These are phyloP conservation scores for Eristalinus sepulchralis DNA, from an alignment of 2,888 invertebrate species.

Conservation along the genomic window DNA sequence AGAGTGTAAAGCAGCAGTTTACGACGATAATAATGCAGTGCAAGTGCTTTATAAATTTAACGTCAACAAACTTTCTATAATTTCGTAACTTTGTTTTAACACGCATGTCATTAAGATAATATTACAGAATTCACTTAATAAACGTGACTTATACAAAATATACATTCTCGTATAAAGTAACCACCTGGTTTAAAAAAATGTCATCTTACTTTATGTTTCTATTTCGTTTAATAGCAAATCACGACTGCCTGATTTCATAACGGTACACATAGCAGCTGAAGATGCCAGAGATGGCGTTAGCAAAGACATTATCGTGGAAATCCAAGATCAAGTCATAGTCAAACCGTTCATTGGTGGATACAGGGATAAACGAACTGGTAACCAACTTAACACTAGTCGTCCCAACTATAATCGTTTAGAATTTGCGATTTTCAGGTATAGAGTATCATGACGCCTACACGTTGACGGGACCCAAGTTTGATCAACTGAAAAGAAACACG, in stretches of 20 bases:
- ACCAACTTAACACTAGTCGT: no score
- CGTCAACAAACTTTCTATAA: no score
- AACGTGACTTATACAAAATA: no score
- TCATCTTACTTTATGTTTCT: no score
- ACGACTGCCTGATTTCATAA: slow-evolving; percentile 83
- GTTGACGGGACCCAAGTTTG: slow-evolving; percentile 85
- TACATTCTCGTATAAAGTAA: no score
- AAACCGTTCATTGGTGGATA: slow-evolving; percentile 92
- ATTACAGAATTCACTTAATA: no score
- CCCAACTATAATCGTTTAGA: background rate
- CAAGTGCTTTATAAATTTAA: no score
- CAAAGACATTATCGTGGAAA: slow-evolving; percentile 83
- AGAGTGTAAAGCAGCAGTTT: no score
- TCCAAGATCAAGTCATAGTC: slow-evolving; percentile 83
- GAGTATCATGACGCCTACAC: slow-evolving; percentile 91
- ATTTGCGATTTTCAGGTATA: slow-evolving; percentile 78
- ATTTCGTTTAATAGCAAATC: slow-evolving; percentile 75
- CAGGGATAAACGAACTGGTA: slow-evolving; percentile 86
- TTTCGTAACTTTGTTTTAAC: no score
- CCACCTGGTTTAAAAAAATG: no score
- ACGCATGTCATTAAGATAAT: no score
- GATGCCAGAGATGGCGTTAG: slow-evolving; percentile 78
- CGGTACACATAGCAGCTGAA: slow-evolving; percentile 82
- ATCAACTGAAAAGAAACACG: slow-evolving; percentile 75
- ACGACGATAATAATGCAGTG: no score